Conservation (phyloP, 37 sponge, comb jelly and placozoan species). For the Dysidea cf. avara region DNA sequence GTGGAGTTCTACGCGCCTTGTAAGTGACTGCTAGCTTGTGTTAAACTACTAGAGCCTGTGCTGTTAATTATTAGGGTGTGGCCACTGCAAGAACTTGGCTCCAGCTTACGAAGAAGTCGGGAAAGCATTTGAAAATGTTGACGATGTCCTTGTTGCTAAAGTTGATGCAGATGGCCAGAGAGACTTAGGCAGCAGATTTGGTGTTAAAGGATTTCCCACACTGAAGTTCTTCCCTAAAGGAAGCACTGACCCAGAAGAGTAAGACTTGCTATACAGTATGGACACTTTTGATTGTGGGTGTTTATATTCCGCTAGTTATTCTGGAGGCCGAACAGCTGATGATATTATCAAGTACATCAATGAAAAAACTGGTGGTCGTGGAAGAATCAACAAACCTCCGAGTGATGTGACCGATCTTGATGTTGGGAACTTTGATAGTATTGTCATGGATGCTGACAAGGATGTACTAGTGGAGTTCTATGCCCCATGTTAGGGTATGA, state of each 20-base stretch:
- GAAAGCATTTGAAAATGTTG: slow-evolving; percentile 64
- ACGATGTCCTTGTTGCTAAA: slow-evolving; percentile 85
- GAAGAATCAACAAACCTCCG: slow-evolving; percentile 51
- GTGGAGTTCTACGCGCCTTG: slow-evolving; percentile 99
- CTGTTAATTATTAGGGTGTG: slow-evolving; percentile 76
- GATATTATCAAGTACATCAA: slow-evolving; percentile 91
- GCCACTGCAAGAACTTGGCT: slow-evolving; percentile 93
- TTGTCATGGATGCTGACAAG: slow-evolving; percentile 72
- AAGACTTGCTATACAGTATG: slow-evolving; percentile 8
- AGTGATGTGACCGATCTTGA: slow-evolving; percentile 77
- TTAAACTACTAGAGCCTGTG: not conserved
- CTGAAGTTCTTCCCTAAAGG: slow-evolving; percentile 96
- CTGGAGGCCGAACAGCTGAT: slow-evolving; percentile 88
- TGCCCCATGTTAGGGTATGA: slow-evolving; percentile 86
- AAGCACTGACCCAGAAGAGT: slow-evolving; percentile 88
- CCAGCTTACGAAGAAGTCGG: slow-evolving; percentile 93
- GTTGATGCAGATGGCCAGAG: slow-evolving; percentile 89
- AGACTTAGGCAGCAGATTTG: slow-evolving; percentile 73
- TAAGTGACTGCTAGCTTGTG: slow-evolving; percentile 32
- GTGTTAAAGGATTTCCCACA: slow-evolving; percentile 90
- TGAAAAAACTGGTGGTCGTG: slow-evolving; percentile 66
- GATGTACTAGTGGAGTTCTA: slow-evolving; percentile 98
- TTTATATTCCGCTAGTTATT: slow-evolving; percentile 57
- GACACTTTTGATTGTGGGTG: not conserved
- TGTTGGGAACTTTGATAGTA: slow-evolving; percentile 74